phyloP scores from a whole-genome alignment of 2,888 invertebrate species.

The Phengaris alcon region DNA sequence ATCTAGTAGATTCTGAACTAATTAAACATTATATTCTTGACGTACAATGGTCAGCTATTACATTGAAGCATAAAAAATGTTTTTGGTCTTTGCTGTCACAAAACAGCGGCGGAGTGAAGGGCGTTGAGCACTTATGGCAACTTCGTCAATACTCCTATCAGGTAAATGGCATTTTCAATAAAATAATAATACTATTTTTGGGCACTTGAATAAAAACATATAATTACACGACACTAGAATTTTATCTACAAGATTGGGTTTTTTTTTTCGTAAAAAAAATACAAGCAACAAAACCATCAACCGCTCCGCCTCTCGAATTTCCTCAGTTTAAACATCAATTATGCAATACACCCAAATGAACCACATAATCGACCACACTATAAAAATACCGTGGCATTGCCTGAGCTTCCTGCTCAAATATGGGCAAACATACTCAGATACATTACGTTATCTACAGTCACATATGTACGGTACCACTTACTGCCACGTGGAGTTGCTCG shows the following conservation, averaged over 20 bases:
- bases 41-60: background rate
- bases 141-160: background rate
- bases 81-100: background rate
- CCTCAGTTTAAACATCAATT: background rate
- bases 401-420: conserved; percentile 9
- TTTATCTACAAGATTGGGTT: background rate
- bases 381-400: conserved; percentile 18
- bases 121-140: background rate
- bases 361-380: conserved; percentile 13
- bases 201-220: background rate
- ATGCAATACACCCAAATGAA: background rate
- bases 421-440: background rate
- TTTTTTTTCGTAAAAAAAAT: background rate
- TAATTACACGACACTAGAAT: no score
- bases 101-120: background rate
- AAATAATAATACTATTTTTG: background rate
- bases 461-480: conserved; percentile 42
- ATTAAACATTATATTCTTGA: background rate
- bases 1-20: background rate
- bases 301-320: background rate
- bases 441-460: conserved; percentile 35
- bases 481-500: conserved; percentile 71
- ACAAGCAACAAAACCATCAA: background rate
- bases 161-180: conserved; percentile 12
- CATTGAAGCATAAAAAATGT: background rate